Conservation (phyloP, 2,113 vertebrate species). For the Acinonyx jubatus region DNA sequence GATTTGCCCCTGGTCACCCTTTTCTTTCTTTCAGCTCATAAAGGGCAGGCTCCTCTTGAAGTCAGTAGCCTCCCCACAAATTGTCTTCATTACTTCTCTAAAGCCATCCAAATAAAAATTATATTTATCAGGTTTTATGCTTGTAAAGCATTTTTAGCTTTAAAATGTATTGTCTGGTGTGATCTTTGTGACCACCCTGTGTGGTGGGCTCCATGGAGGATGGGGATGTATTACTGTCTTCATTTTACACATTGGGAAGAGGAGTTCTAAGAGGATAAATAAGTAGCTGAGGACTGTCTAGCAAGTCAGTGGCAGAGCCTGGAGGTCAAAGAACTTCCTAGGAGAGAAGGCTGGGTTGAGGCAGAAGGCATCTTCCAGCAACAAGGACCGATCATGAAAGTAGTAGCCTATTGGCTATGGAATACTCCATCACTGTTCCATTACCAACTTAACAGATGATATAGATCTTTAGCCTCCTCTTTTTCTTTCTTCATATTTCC, state of each 20-base stretch:
- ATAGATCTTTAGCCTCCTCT: background rate
- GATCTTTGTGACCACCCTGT: background rate
- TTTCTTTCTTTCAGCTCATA: background rate
- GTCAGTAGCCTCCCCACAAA: background rate
- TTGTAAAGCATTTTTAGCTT: slow-evolving; percentile 53
- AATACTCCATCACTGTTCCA: background rate
- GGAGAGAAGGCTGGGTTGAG: background rate
- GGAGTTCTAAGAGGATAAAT: background rate
- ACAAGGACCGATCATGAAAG: background rate
- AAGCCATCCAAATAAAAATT: background rate
- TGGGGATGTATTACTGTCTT: background rate
- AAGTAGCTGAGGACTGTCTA: background rate
- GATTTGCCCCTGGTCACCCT: background rate
- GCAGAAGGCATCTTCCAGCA: background rate
- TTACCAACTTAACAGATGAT: background rate
- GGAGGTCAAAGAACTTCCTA: background rate
- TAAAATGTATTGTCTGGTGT: slow-evolving; percentile 56
- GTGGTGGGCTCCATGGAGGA: background rate
- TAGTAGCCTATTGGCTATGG: background rate
- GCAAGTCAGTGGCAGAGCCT: background rate
- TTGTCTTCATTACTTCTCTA: slow-evolving; percentile 34
- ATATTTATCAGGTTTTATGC: background rate
- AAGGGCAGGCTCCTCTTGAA: slow-evolving; percentile 11
- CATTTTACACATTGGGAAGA: background rate
- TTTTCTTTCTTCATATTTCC: background rate